phyloP scores from a whole-genome alignment of 2,888 invertebrate genomes.

The Eristalis tenax region DNA sequence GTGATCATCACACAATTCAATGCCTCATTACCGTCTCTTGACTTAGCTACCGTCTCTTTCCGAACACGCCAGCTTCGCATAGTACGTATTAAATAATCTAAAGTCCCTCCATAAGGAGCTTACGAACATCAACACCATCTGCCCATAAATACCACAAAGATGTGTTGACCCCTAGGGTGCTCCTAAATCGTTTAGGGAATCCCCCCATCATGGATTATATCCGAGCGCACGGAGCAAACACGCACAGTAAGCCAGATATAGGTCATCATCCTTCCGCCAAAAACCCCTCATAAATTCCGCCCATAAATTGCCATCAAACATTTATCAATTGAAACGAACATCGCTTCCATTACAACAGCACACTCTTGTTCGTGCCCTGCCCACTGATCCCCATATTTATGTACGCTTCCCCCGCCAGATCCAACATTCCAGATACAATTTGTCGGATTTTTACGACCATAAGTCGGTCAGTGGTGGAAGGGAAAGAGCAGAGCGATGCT shows the following conservation, averaged over 20 bases:
- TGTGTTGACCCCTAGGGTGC: neutral
- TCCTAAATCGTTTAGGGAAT: neutral
- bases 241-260: neutral
- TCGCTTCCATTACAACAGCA: neutral
- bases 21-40: no score
- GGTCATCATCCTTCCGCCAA: neutral
- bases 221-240: neutral
- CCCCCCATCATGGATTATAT: neutral
- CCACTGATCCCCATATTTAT: neutral
- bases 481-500: neutral
- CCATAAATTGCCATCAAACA: neutral
- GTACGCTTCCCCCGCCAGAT: neutral
- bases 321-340: slow-evolving; percentile 1
- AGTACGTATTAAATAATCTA: neutral
- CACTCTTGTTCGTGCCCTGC: neutral
- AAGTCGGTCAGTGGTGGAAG: neutral
- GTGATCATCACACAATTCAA: no score
- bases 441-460: neutral
- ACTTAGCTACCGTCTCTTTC: no score
- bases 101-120: neutral
- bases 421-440: no score
- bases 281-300: neutral
- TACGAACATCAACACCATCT: neutral
- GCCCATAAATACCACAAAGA: neutral
- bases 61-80: neutral